These are phyloP conservation scores for Agrotis segetum DNA, from an alignment of 2,888 invertebrate genomes.

Conservation along the genomic window DNA sequence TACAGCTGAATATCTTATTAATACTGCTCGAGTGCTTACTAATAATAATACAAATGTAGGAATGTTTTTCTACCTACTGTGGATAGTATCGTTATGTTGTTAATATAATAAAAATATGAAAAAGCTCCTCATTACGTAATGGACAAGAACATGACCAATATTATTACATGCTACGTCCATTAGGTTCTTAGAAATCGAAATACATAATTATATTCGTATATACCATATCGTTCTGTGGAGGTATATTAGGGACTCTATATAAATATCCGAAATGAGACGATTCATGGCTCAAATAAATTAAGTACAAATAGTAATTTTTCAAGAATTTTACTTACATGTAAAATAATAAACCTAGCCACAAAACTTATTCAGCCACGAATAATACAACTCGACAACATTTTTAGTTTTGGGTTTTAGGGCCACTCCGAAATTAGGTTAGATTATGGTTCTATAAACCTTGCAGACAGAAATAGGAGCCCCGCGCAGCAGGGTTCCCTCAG, in stretches of 20 bases:
- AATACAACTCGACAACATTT: no score
- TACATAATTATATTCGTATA: background rate
- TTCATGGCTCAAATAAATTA: no score
- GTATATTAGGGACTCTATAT: background rate
- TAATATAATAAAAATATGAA: slow-evolving; percentile 22
- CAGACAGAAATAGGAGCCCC: no score
- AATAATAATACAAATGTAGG: slow-evolving; percentile 2
- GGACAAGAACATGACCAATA: slow-evolving; percentile 28
- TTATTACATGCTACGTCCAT: slow-evolving; percentile 1
- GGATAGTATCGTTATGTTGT: slow-evolving; percentile 11
- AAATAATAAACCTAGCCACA: no score
- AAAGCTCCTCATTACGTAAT: slow-evolving; percentile 43
- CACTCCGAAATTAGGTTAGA: no score
- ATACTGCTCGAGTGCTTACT: background rate
- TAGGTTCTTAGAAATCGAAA: slow-evolving; percentile 11
- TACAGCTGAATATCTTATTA: slow-evolving; percentile 14
- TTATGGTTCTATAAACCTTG: no score
- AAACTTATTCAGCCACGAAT: no score
- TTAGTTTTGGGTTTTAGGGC: no score
- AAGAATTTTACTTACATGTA: no score
- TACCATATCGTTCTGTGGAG: background rate
- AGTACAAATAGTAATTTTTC: no score
- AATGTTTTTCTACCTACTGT: slow-evolving; percentile 2
- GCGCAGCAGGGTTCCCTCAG: no score
- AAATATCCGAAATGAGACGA: background rate